These are phyloP conservation scores for Megaceryle alcyon DNA, from an alignment of 2,797 vertebrate species.

Conservation along the genomic window DNA sequence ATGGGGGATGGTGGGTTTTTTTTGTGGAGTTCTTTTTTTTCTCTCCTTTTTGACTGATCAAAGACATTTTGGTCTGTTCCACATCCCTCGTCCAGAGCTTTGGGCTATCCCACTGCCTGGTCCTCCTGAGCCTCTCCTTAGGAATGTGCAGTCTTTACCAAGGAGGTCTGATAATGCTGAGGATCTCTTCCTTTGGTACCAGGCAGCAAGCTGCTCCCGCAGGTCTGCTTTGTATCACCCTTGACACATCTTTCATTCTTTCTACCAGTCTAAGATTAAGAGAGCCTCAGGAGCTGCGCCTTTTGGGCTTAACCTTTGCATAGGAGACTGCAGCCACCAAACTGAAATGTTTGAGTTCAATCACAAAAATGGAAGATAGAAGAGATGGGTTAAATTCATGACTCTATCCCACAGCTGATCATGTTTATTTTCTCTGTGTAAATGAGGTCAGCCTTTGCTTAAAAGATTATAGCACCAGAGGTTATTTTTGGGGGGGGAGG, in stretches of 20 bases:
- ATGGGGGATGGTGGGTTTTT: neutral
- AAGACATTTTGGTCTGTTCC: neutral
- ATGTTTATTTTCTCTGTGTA: neutral
- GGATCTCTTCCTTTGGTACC: constrained; percentile 2
- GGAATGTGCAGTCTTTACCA: neutral
- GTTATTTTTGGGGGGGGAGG: neutral
- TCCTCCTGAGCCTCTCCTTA: neutral
- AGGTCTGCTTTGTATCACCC: constrained; percentile 48
- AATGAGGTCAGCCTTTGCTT: neutral
- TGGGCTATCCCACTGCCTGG: neutral
- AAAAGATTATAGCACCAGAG: neutral
- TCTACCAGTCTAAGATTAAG: constrained; percentile 14
- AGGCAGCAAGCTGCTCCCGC: neutral
- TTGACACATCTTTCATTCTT: constrained; percentile 57
- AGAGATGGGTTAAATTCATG: neutral
- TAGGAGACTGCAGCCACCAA: neutral
- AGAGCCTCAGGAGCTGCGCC: neutral
- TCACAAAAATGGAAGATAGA: neutral
- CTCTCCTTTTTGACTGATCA: neutral
- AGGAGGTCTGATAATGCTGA: neutral
- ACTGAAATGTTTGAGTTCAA: neutral
- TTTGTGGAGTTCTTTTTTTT: neutral
- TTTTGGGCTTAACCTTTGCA: neutral
- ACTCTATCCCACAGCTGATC: neutral
- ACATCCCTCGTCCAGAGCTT: neutral